These are phyloP conservation scores for Drosophila putrida DNA, from an alignment of 2,888 invertebrate species.

Conservation along the genomic window DNA sequence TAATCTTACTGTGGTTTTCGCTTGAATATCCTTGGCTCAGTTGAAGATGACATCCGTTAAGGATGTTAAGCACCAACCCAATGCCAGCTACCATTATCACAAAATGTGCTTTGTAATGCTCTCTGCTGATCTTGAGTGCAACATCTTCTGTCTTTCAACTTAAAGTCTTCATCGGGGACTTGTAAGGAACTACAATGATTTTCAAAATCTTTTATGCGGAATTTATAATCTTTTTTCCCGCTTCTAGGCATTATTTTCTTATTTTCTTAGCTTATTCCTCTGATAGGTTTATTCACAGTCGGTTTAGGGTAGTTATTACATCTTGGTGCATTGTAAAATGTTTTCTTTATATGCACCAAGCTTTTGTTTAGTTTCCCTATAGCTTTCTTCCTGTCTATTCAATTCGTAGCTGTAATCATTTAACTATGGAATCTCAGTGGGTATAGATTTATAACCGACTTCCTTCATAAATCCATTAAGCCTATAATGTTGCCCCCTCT, in stretches of 20 bases:
- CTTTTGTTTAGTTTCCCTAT: constrained; percentile 9
- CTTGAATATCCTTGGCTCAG: constrained; percentile 60
- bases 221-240: constrained; percentile 1
- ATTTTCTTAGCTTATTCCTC: neutral
- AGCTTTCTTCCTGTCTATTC: constrained; percentile 27
- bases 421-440: constrained; percentile 53
- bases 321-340: neutral
- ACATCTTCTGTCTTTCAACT: constrained; percentile 21
- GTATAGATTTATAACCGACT: constrained; percentile 51
- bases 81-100: constrained; percentile 28
- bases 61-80: constrained; percentile 18
- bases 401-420: constrained; percentile 41
- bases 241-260: neutral
- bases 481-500: constrained; percentile 20
- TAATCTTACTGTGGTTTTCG: constrained; percentile 39
- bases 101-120: constrained; percentile 54
- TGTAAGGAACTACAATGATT: constrained; percentile 33
- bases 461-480: constrained; percentile 66
- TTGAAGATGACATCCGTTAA: constrained; percentile 26
- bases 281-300: neutral
- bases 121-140: constrained; percentile 34
- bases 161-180: constrained; percentile 31
- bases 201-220: constrained; percentile 15
- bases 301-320: constrained; percentile 5
- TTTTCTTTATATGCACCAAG: neutral